Evolutionary conservation across 2,797 vertebrate genomes (phyloP).

Genomic region (Acanthurus lineatus): DNA sequence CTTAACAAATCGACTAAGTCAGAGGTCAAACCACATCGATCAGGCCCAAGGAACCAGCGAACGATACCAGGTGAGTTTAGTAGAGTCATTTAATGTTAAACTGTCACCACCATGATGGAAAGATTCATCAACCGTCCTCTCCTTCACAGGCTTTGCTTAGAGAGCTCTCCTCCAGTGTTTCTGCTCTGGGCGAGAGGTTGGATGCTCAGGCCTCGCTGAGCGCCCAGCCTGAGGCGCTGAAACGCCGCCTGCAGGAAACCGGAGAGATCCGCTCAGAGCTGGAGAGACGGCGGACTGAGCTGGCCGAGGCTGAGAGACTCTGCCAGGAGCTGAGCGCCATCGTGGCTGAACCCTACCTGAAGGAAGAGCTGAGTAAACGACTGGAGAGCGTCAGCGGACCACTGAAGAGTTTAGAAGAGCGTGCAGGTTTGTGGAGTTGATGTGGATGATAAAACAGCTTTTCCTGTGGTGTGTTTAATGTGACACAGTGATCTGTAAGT

Average conservation of each 20-base stretch:
- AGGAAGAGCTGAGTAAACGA: conserved; percentile 95
- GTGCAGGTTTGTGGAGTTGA: conserved; percentile 88
- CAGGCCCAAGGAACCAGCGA: conserved; percentile 93
- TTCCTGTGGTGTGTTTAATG: neutral
- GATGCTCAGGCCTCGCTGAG: conserved; percentile 91
- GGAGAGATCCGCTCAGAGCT: conserved; percentile 95
- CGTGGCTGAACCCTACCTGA: conserved; percentile 95
- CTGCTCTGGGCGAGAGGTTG: conserved; percentile 88
- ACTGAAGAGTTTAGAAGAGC: conserved; percentile 93
- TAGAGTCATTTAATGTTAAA: neutral
- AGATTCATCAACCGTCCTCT: neutral
- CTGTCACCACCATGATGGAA: no score
- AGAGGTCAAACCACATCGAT: conserved; percentile 92
- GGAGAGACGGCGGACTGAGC: conserved; percentile 88
- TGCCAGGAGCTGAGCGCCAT: conserved; percentile 92
- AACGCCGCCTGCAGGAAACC: conserved; percentile 93
- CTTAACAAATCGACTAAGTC: conserved; percentile 89
- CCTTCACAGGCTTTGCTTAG: conserved; percentile 84
- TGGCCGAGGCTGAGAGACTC: conserved; percentile 89
- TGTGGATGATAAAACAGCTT: neutral
- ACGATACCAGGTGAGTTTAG: conserved; percentile 86
- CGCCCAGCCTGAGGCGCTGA: conserved; percentile 93
- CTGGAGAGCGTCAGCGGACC: conserved; percentile 92
- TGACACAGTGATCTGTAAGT: neutral
- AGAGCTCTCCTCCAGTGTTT: conserved; percentile 90